Percentiles rank a stretch among this genome's conserved stretches.
Conservation (phyloP, 2,113 vertebrate genomes). For the Anolis sagrei region DNA sequence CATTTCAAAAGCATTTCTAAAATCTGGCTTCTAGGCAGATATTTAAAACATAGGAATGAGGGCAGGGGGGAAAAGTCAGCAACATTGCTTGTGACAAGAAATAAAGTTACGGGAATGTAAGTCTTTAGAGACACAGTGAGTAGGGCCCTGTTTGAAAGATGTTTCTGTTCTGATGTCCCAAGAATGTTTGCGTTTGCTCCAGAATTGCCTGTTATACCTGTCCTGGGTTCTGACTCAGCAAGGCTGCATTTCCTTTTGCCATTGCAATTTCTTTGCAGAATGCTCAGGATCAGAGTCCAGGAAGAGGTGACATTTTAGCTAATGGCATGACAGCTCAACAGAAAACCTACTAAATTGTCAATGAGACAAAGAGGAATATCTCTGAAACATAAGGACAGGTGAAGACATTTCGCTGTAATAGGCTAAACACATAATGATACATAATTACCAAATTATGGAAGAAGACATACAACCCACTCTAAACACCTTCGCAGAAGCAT, state of each 20-base stretch:
- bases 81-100: background rate
- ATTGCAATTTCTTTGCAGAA: background rate
- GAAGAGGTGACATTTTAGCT: background rate
- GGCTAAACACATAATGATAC: too few relatives aligned
- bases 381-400: background rate
- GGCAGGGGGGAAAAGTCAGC: background rate
- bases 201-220: background rate
- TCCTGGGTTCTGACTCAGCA: background rate
- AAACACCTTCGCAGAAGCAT: too few relatives aligned
- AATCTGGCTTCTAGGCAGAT: background rate
- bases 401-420: too few relatives aligned
- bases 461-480: too few relatives aligned
- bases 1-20: background rate
- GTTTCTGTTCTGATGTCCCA: background rate
- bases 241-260: background rate
- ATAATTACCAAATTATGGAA: too few relatives aligned
- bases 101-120: background rate
- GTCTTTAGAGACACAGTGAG: too few relatives aligned
- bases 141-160: background rate
- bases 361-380: too few relatives aligned
- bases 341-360: background rate
- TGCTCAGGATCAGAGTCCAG: background rate
- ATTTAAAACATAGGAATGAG: background rate
- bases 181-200: background rate
- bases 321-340: background rate